phyloP scores from a whole-genome alignment of 2,888 invertebrate species.

The Brachylomia viminalis region DNA sequence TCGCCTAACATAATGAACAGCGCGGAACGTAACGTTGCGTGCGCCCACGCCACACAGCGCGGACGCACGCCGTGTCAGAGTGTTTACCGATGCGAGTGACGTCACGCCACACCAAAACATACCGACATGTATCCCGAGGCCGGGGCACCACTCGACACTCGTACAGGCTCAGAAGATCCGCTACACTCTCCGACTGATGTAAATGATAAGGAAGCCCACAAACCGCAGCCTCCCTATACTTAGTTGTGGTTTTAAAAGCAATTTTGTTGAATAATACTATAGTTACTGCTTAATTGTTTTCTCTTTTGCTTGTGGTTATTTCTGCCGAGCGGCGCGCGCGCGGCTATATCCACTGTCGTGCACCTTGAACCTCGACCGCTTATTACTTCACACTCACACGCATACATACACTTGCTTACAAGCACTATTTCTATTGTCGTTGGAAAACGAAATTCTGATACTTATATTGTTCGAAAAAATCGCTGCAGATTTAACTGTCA shows the following conservation, averaged over 20 bases:
- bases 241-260: background rate
- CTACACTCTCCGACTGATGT: background rate
- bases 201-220: background rate
- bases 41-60: conserved; percentile 42
- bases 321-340: conserved; percentile 10
- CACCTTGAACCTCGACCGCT: conserved; percentile 59
- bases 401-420: conserved; percentile 5
- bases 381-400: conserved; percentile 38
- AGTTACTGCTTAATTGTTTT: background rate
- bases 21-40: conserved; percentile 40
- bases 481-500: background rate
- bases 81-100: conserved; percentile 53
- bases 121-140: conserved; percentile 12
- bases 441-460: conserved; percentile 4
- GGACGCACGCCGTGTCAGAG: conserved; percentile 19
- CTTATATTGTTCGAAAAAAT: background rate
- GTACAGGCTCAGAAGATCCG: background rate
- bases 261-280: background rate
- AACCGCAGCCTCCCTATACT: background rate
- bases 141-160: background rate
- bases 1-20: conserved; percentile 27
- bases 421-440: conserved; percentile 5
- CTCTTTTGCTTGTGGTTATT: conserved; percentile 2
- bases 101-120: conserved; percentile 54
- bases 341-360: background rate